Conservation (phyloP, 92 coral and sea anemone genomes). For the Siderastrea radians region DNA sequence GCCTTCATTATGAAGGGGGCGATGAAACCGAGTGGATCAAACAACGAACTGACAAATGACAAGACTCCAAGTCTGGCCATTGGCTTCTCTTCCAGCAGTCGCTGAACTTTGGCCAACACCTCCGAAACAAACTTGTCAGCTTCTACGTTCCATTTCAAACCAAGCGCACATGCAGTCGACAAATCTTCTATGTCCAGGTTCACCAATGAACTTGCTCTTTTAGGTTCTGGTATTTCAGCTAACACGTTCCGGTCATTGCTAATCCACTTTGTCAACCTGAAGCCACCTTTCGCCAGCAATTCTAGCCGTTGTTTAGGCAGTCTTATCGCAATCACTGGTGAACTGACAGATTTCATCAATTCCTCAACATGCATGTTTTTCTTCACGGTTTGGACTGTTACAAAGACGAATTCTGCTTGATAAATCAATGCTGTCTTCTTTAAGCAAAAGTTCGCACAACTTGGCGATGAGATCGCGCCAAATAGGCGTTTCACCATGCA, state of each 20-base stretch:
- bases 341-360: constrained; percentile 55
- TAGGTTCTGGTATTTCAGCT: constrained; percentile 50
- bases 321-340: constrained; percentile 27
- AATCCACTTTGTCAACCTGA: no score
- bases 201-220: constrained; percentile 60
- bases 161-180: background rate
- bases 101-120: no score
- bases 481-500: constrained; percentile 55
- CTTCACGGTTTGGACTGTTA: constrained; percentile 36
- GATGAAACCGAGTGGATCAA: constrained; percentile 59
- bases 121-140: background rate
- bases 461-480: constrained; percentile 63
- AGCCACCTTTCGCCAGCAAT: constrained; percentile 49
- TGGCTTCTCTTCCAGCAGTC: no score
- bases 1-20: constrained; percentile 63
- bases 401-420: constrained; percentile 31
- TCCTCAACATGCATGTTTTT: constrained; percentile 70
- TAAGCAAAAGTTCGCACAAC: constrained; percentile 57
- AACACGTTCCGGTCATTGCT: constrained; percentile 3
- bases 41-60: constrained; percentile 30
- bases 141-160: constrained; percentile 38
- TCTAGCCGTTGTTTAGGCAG: constrained; percentile 51
- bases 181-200: constrained; percentile 35
- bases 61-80: no score
- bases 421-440: constrained; percentile 49